Base-by-base conservation (phyloP, 2,113 vertebrate genomes). In the Loxodonta africana region DNA sequence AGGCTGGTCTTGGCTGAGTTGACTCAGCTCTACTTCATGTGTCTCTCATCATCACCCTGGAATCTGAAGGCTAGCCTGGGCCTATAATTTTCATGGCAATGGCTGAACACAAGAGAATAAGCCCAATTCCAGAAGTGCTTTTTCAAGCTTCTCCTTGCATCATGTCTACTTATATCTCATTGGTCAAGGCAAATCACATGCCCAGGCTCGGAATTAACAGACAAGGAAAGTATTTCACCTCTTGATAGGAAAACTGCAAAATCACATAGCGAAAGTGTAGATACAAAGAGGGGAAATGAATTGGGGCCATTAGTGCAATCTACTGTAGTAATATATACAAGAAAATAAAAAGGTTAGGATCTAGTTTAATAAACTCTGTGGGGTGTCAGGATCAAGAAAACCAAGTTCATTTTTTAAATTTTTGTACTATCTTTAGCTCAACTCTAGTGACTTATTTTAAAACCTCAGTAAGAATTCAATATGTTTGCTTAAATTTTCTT, bases 401-500 rank as follows among this genome's bases (percentile, higher is more conserved):
- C n/a, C 37, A 74, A 67, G 60, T 65, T 51, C 20, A n/a, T 74
- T 83, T 67, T n/a, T 62, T 21, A 21, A 21, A 57, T 84, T 84
- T 83, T 33, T 62, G 33, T 28, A n/a, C 12, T 89, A 12, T 33
- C 84, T 85, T 96, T 74, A 94, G 25, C 6, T n/a, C 1, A 62
- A 83, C 5, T 83, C 48, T 63, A 57, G n/a, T 71, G 71, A 65
- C 26, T 90, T 90, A 67, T 67, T 95, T 91, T 94, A 90, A 86
- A 86, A 76, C 28, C n/a, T 84, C 30, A 88, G 11, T 77, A 77
- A 57, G 41, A 76, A 88, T 73, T n/a, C 60, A 91, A 37, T 86
- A 30, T 51, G 63, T 80, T 94, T 91, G 63, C 89, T 97, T 78
- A 92, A 80, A 91, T 7, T 73, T 91, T 37, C 23, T 71, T 95